Evolutionary conservation across 2,888 invertebrate species (phyloP), one percentile per base, ranked within the genome.

Genomic region (Nesidiocoris tenuis): DNA sequence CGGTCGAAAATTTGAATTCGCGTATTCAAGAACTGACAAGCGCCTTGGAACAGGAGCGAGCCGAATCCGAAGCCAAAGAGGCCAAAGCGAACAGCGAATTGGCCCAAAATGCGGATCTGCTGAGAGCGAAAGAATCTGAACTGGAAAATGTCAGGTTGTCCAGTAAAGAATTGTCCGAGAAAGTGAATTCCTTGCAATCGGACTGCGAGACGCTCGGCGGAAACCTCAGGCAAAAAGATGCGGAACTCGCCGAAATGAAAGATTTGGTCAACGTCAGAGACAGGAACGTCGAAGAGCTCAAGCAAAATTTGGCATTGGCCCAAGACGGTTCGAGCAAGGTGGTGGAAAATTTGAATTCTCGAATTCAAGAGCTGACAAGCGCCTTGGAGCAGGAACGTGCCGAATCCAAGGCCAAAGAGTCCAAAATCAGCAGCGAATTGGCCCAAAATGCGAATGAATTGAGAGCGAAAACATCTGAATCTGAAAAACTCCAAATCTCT

Each of bases 91-190:
- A 9, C 54, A 12, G 12, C 7, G 19, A 3, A 59, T 18, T 59
- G 59, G 59, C 81, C 79, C 78, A 75, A n/a, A 80, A 81, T 72
- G 80, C 81, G n/a, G 80, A 82, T 19, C 81, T 81, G 77, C 76
- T 82, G 18, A 85, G 86, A 79, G 87, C 88, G 80, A 88, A 89
- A 82, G 86, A 87, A 80, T 83, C 84, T 1, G 87, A 88, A 78
- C 81, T 89, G 74, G 84, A 85, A 77, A 86, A 85, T 63, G 85
- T 88, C n/a, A n/a, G 22, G 59, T 17, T 57, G n/a, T 9, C 61
- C 3, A 19, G 54, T 39, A 64, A 16, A 39, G 59, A 59, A 59
- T 18, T 59, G n/a, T 16, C n/a, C 3, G 19, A 77, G 23, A 71
- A 71, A 24, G 61, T 72, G n/a, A 25, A 59, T 16, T 68, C 75